phyloP scores from a whole-genome alignment of 2,113 vertebrate genomes.

The Symphodus melops region DNA sequence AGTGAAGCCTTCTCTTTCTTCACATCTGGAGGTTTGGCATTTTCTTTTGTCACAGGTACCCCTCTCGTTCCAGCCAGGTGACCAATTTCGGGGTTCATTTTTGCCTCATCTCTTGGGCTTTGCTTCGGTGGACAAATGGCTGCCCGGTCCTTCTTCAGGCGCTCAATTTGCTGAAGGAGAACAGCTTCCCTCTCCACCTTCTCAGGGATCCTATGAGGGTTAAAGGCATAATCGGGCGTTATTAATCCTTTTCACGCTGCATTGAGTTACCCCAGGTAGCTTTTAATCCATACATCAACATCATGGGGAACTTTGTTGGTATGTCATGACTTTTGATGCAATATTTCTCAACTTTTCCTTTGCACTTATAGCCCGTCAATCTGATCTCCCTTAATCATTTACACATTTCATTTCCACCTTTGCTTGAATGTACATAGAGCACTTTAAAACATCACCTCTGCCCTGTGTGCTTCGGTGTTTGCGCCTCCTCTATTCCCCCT shows the following conservation, averaged over 20 bases:
- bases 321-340: background rate
- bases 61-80: constrained; percentile 65
- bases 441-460: constrained; percentile 58
- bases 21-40: constrained; percentile 53
- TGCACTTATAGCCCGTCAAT: background rate
- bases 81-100: constrained; percentile 67
- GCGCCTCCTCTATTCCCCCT: constrained; percentile 62
- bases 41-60: constrained; percentile 47
- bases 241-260: background rate
- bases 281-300: background rate
- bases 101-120: constrained; percentile 34
- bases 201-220: constrained; percentile 53
- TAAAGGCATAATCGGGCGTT: background rate
- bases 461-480: constrained; percentile 34
- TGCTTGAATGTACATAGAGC: constrained; percentile 14
- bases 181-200: constrained; percentile 70
- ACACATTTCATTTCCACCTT: background rate
- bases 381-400: background rate
- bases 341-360: background rate
- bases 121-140: constrained; percentile 81
- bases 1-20: constrained; percentile 83
- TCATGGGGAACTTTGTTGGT: background rate
- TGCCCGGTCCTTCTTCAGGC: constrained; percentile 80
- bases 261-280: background rate
- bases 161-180: constrained; percentile 78